Evolutionary conservation across 2,888 invertebrate species (phyloP), one percentile per base, ranked within the genome.

Genomic region (Cerceris rybyensis): DNA sequence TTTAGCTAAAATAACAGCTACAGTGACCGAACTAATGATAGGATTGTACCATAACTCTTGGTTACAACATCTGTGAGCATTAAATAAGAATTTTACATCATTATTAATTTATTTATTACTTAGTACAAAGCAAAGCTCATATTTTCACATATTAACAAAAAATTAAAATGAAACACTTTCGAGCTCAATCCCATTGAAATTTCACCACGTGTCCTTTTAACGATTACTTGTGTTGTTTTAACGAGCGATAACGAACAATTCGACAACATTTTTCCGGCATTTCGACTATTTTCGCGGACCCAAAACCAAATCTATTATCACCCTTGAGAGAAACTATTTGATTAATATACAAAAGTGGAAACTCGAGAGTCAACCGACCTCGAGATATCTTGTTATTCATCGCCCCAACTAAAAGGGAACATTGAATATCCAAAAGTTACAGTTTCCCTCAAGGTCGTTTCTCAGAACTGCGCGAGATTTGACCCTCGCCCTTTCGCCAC

Each of bases 171-270:
- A 14, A 13, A 63, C 13, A 13, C 74, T 81, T 81, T 75, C 81
- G 70, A 82, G 75, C 64, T 75, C 70, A 46, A 78, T 50, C 50
- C 58, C 58, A 67, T 59, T 55, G 16, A 59, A 69, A 72, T 55
- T 49, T 39, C 7, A 13, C 42, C 0, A 6, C n/a, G 17, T 28
- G 11, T 57, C 57, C 59, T 58, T 14, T 52, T 49, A 49, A 14
- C 2, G 28, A 46, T 4, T 4, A 1, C 28, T 28, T 28, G 1
- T 28, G 28, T 28, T 28, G 28, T 28, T 4, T 28, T 28, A 28
- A 28, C 28, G 28, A 28, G 28, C 28, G 28, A 28, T 28, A 11
- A 46, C 9, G 2, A 11, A 46, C 46, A 11, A 5, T 11, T 5
- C 11, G 11, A 46, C 46, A 11, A 46, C 11, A 46, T 46, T 46